Base-by-base conservation (phyloP, 2,888 invertebrate genomes). In the Lacanobia oleracea region DNA sequence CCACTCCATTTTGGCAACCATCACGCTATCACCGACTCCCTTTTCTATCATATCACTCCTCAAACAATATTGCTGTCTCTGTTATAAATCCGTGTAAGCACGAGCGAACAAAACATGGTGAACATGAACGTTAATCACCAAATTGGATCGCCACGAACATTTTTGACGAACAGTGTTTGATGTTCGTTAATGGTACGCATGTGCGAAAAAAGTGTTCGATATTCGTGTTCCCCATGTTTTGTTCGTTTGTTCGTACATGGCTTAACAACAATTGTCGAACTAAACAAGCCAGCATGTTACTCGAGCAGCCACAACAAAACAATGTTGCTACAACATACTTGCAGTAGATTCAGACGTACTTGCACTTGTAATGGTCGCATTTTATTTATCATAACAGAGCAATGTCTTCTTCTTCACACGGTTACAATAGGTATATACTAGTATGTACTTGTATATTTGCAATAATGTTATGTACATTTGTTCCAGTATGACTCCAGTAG, bases 331-430 rank as follows among this genome's bases (percentile, higher is more conserved):
- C 67, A 45, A 61, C 65, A 63, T 60, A 59, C 48, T 77, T 61
- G 37, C n/a, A 14, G 27, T 62, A 43, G 23, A 72, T 72, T 63
- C 43, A 59, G 66, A 50, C 53, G 63, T 48, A 53, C 51, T 53
- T 23, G 78, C 57, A 70, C 51, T 63, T 71, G n/a, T 56, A 66
- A 57, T 65, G 54, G 69, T 60, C 51, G 16, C 43, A 9, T 72
- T 54, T 61, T 65, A 65, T 78, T 70, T 61, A 64, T 65, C 51
- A 45, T 23, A 21, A 67, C 54, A 64, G 56, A 64, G 37, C 67
- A 45, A 64, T 74, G 64, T 64, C 68, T 77, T 67, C 59, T 62
- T 63, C 56, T 54, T 65, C 18, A 48, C 72, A 59, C 33, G 23
- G 14, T 7, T 37, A 43, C 21, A 64, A 18, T 12, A 50, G 4